Percentiles rank a stretch among this genome's conserved stretches.
Conservation (phyloP, 2,888 invertebrate species). For the Agrochola circellaris region DNA sequence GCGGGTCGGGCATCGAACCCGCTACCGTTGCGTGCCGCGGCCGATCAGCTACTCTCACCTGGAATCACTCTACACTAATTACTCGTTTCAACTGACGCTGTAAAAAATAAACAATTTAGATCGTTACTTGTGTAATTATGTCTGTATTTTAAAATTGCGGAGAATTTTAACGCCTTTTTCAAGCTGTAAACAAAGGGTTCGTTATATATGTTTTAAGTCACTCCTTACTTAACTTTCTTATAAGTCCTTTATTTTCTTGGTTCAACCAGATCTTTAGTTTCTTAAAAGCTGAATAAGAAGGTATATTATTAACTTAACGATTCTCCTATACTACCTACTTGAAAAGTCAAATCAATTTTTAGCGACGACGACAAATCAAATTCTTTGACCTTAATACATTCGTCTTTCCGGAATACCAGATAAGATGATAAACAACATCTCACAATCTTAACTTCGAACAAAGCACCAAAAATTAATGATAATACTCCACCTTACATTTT, state of each 20-base stretch:
- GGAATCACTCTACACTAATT: constrained; percentile 82
- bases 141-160: constrained; percentile 5
- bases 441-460: constrained; percentile 33
- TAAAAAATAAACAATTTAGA: constrained; percentile 56
- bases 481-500: constrained; percentile 45
- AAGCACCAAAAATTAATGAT: constrained; percentile 55
- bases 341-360: constrained; percentile 12
- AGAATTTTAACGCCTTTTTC: constrained; percentile 12
- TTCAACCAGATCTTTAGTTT: background rate
- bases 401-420: constrained; percentile 10
- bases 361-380: background rate
- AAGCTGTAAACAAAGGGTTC: background rate
- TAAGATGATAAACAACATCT: constrained; percentile 32
- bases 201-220: background rate
- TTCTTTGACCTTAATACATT: constrained; percentile 8
- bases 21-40: constrained; percentile 77
- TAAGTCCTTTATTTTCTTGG: background rate
- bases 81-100: constrained; percentile 68
- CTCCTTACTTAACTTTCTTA: background rate
- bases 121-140: constrained; percentile 44
- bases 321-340: background rate
- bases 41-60: constrained; percentile 77
- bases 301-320: background rate
- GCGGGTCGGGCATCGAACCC: constrained; percentile 76
- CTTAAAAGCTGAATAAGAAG: background rate